Conservation (phyloP, 2,888 invertebrate species). For the Drosophila picticornis region DNA sequence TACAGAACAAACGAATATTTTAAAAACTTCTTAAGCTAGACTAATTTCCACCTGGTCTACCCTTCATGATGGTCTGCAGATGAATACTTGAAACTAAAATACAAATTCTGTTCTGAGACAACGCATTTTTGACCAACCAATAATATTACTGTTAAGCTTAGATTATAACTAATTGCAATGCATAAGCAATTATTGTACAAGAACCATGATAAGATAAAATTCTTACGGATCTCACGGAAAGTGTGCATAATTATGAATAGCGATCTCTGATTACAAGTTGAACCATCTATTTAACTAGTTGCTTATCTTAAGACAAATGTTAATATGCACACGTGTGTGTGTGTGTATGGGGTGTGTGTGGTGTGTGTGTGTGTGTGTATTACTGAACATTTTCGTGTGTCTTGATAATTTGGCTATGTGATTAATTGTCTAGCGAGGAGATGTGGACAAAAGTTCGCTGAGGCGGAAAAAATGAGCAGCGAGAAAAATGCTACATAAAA, state of each 20-base stretch:
- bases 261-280: conserved; percentile 32
- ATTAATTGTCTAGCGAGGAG: conserved; percentile 60
- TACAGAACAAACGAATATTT: not conserved
- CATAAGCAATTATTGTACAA: conserved; percentile 1
- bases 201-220: conserved; percentile 3
- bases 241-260: conserved; percentile 35
- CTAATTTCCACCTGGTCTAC: not conserved
- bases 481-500: conserved; percentile 27
- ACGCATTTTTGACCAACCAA: not conserved
- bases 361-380: conserved; percentile 7
- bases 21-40: not conserved
- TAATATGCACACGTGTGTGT: conserved; percentile 57
- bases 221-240: conserved; percentile 18
- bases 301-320: conserved; percentile 51
- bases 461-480: conserved; percentile 66
- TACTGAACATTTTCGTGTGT: conserved; percentile 18
- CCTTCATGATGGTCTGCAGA: not conserved
- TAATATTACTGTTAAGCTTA: not conserved
- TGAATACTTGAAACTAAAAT: not conserved
- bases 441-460: conserved; percentile 48
- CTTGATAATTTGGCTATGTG: conserved; percentile 63
- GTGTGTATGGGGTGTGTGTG: conserved; percentile 10
- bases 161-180: not conserved
- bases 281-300: conserved; percentile 35
- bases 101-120: not conserved